phyloP scores from a whole-genome alignment of 1,140 invertebrate genomes.

The Trichonephila clavipes region DNA sequence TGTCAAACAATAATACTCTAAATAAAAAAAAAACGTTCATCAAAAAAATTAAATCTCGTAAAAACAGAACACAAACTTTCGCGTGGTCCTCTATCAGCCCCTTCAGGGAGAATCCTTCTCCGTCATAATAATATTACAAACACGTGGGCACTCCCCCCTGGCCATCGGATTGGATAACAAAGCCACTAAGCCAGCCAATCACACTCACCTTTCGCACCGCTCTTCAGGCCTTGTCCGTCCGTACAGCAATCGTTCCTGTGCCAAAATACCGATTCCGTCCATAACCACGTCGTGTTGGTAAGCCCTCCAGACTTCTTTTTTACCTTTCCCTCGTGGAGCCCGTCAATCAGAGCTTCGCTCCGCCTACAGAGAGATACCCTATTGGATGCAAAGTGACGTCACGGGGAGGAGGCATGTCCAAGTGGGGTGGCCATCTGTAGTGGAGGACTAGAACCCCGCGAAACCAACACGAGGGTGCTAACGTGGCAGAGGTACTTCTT shows the following conservation, averaged over 20 bases:
- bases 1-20: neutral
- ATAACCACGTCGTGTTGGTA: conserved; percentile 52
- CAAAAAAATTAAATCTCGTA: conserved; percentile 26
- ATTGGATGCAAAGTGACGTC: conserved; percentile 64
- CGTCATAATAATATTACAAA: conserved; percentile 76
- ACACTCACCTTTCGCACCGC: conserved; percentile 74
- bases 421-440: conserved; percentile 52
- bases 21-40: neutral
- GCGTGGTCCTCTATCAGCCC: conserved; percentile 12
- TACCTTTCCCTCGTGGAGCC: conserved; percentile 10
- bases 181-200: conserved; percentile 76
- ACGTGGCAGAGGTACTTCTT: conserved; percentile 59
- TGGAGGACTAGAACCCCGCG: conserved; percentile 15
- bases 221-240: conserved; percentile 62
- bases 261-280: conserved; percentile 72
- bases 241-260: conserved; percentile 63
- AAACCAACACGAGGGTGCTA: conserved; percentile 56
- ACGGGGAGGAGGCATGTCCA: neutral
- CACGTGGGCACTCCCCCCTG: conserved; percentile 69
- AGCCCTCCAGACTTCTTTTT: conserved; percentile 26
- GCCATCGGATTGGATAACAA: conserved; percentile 76
- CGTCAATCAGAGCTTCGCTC: conserved; percentile 21
- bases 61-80: neutral
- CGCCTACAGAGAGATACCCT: neutral
- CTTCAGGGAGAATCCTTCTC: conserved; percentile 35